Evolutionary conservation across 2,797 vertebrate species (phyloP).

Genomic region (Pagetopsis macropterus): DNA sequence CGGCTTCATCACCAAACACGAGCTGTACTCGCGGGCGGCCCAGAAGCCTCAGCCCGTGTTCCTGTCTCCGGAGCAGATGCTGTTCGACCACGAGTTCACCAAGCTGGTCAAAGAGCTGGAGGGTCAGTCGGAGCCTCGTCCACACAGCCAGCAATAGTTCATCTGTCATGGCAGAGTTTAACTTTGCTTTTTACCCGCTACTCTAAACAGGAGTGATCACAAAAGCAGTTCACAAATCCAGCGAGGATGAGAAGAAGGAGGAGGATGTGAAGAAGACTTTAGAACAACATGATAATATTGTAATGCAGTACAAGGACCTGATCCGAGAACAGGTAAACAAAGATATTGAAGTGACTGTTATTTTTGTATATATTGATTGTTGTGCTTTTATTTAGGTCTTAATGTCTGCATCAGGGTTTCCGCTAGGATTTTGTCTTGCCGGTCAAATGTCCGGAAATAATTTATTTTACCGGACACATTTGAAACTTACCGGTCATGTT

Average conservation of each 20-base stretch:
- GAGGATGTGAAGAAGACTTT: slow-evolving; percentile 98
- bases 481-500: too few relatives aligned
- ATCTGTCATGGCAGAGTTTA: background rate
- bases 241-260: slow-evolving; percentile 97
- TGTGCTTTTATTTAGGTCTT: too few relatives aligned
- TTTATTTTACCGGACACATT: too few relatives aligned
- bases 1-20: slow-evolving; percentile 96
- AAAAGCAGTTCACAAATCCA: slow-evolving; percentile 97
- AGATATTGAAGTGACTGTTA: too few relatives aligned
- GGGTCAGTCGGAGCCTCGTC: slow-evolving; percentile 81
- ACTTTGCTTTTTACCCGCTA: background rate
- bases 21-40: slow-evolving; percentile 94
- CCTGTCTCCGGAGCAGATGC: slow-evolving; percentile 94
- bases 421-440: too few relatives aligned
- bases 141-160: too few relatives aligned
- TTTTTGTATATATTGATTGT: too few relatives aligned
- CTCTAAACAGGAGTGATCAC: slow-evolving; percentile 90
- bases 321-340: slow-evolving; percentile 93
- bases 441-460: too few relatives aligned
- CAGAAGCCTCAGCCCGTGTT: slow-evolving; percentile 97
- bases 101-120: slow-evolving; percentile 97
- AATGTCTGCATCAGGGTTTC: too few relatives aligned
- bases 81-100: slow-evolving; percentile 99
- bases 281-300: slow-evolving; percentile 97
- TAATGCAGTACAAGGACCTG: slow-evolving; percentile 97